Base-by-base conservation (phyloP, 2,888 invertebrate genomes). In the Hydrotaea cyrtoneurina region DNA sequence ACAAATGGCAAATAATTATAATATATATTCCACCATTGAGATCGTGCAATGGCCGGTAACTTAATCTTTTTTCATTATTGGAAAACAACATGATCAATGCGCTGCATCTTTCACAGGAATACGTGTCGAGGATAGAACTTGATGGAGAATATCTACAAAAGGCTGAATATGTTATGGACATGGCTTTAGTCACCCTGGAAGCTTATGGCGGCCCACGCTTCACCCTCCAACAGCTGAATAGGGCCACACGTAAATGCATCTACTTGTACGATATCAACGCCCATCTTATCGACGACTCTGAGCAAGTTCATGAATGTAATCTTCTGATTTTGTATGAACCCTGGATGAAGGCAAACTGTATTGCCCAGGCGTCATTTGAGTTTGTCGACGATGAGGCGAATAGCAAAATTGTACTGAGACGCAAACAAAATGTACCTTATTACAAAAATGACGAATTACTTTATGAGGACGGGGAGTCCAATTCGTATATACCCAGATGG, bases 261-360 rank as follows among this genome's bases (percentile, higher is more conserved):
- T 85, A 77, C 39, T 50, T 82, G 7, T 82, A 85, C 7, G 85
- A 85, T 36, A 85, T 85, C 1, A 43, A 36, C 21, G 79, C 82
- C 13, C 62, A 71, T 36, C 73, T 85, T 10, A 5, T 36, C 0
- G 74, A 82, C 64, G 0, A 31, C 11, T 2, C 62, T 1, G 73
- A 64, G 11, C 23, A 62, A 13, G 21, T 50, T 13, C 59, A 17
- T n/a, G 69, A 59, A 5, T 85, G 85, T 23, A 10, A 55, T 1
- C 46, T 73, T 13, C 59, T 64, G 17, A 82, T 85, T 74, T 69
- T 85, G 36, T 62, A 85, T 55, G 85, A 85, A 57, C 85, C 85
- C 8, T 83, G 83, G 80, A 86, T 86, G 86, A 80, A 86, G 17
- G 83, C 82, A 0, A 83, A 83, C 64, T 76, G 83, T 62, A 74